Base-by-base conservation (phyloP, 2,797 vertebrate genomes). In the Kryptopterus vitreolus region DNA sequence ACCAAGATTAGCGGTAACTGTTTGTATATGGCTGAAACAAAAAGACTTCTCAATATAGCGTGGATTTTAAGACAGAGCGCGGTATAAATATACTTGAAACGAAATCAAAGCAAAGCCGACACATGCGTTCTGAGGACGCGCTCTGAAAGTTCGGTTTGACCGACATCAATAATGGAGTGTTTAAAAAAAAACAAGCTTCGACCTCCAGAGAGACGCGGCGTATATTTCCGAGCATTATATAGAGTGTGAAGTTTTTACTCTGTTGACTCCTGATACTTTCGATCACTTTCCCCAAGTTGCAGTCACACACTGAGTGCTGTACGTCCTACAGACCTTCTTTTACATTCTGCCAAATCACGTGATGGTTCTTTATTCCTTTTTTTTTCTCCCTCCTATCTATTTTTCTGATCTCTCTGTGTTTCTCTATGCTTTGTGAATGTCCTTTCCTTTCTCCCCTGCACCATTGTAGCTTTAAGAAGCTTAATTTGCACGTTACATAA, bases 391-490 rank as follows among this genome's bases (percentile, higher is more conserved):
- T 48, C 0, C 15, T 48, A 13, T 8, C 15, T 48, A 13, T 8
- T 9, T 3, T 48, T 10, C 22, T 24, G 4, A 24, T 43, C 63
- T 46, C 9, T 38, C 29, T 31, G 31, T 38, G 26, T 58, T 9
- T 58, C 55, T 26, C 55, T 57, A 1, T 57, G 22, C 15, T n/a
- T 13, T 5, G 38, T 43, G 38, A 6, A 43, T 43, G 1, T 43
- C 48, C 55, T 31, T 13, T 24, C 55, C 24, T 26, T 15, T 55
- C 13, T 24, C 4, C 18, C 2, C 50, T 6, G 3, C 13, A 31
- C 31, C 10, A 22, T 61, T 78, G 58, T 55, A 31, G 9, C 53
- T 53, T 73, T 53, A 35, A 55, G 31, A 20, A 79, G 78, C 68
- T 63, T 59, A 26, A 71, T 62, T 63, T 33, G 33, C 31, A 55